Evolutionary conservation across 2,888 invertebrate genomes (phyloP).

Genomic region (Daptonema setosum): DNA sequence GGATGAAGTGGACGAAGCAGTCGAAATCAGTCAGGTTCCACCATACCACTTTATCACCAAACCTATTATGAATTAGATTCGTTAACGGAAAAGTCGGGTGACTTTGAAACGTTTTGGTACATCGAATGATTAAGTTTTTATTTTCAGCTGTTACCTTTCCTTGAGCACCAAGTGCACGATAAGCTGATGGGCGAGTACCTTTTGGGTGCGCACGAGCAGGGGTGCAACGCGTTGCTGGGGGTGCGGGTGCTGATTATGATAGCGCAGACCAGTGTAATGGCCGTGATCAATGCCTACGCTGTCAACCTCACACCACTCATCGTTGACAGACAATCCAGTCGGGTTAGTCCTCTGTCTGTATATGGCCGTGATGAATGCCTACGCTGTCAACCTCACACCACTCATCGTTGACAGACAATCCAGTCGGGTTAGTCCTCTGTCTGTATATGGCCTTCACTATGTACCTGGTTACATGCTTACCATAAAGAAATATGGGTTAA

Average conservation of each 20-base stretch:
- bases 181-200: conserved; percentile 54
- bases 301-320: too few species aligned
- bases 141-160: conserved; percentile 63
- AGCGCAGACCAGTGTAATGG: background rate
- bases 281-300: background rate
- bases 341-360: background rate
- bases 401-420: too few species aligned
- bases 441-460: background rate
- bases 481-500: too few species aligned
- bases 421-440: too few species aligned
- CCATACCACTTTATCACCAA: too few species aligned
- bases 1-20: conserved; percentile 57
- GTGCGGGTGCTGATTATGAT: background rate
- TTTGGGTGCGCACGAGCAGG: background rate
- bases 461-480: too few species aligned
- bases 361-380: background rate
- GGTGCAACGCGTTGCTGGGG: background rate
- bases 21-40: conserved; percentile 64
- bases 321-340: too few species aligned
- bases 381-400: too few species aligned
- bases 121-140: background rate
- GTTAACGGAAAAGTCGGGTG: too few species aligned
- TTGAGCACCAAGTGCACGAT: conserved; percentile 82
- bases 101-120: background rate
- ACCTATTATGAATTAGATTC: too few species aligned